These are phyloP conservation scores for Philotrypesis tridentata DNA, from an alignment of 1,140 invertebrate species.

Conservation along the genomic window DNA sequence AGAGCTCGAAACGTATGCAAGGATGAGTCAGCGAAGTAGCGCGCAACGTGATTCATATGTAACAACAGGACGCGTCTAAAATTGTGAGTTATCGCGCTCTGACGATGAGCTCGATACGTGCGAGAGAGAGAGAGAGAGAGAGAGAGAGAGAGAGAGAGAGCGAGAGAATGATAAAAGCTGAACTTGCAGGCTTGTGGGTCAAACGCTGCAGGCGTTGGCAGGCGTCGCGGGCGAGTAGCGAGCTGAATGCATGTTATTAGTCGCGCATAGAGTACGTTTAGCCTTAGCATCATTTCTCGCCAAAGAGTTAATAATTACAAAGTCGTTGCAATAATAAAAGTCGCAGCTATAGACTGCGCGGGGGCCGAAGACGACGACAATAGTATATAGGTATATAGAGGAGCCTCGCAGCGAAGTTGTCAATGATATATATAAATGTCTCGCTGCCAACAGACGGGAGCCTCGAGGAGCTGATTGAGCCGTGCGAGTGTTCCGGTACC, in stretches of 20 bases:
- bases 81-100: constrained; percentile 31
- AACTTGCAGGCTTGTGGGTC: background rate
- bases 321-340: no score
- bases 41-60: constrained; percentile 23
- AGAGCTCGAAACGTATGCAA: no score
- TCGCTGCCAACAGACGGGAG: constrained; percentile 62
- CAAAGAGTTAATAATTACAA: background rate
- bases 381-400: no score
- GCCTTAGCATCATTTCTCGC: background rate
- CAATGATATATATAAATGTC: background rate
- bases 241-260: no score
- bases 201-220: no score
- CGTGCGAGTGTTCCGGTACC: constrained; percentile 76
- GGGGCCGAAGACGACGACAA: no score
- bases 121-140: constrained; percentile 10
- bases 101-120: background rate
- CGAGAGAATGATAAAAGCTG: background rate
- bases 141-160: constrained; percentile 2
- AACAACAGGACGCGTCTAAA: constrained; percentile 43
- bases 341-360: no score
- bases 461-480: constrained; percentile 74
- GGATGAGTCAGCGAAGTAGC: background rate
- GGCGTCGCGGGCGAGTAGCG: no score
- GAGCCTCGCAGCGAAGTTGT: no score
- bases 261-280: no score